A percentile compares a stretch with the other conserved stretches of the same genome.
Conservation (phyloP, 1,140 invertebrate species). For the Pseudomyrmex concolor region DNA sequence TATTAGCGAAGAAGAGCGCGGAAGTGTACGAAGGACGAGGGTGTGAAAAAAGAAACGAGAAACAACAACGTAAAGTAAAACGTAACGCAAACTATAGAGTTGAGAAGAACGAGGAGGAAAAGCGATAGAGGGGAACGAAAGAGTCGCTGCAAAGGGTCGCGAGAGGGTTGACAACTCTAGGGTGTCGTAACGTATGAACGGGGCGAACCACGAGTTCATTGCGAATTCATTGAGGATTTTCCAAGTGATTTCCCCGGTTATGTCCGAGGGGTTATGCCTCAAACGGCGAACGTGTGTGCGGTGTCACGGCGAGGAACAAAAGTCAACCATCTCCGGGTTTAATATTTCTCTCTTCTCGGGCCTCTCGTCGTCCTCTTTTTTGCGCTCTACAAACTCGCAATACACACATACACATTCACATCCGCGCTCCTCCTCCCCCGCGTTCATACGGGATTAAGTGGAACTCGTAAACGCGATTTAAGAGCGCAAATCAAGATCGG, state of each 20-base stretch:
- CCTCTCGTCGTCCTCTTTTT: neutral
- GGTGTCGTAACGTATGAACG: conserved; percentile 73
- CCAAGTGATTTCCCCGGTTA: conserved; percentile 78
- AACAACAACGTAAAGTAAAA: neutral
- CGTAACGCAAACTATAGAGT: neutral
- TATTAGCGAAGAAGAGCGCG: conserved; percentile 46
- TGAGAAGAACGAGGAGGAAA: neutral
- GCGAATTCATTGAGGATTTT: conserved; percentile 78
- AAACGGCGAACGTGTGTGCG: conserved; percentile 52
- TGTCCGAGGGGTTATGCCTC: conserved; percentile 71
- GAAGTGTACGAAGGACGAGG: neutral
- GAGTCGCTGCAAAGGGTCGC: conserved; percentile 36
- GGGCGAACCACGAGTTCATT: conserved; percentile 72
- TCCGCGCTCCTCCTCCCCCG: too few relatives aligned
- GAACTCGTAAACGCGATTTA: conserved; percentile 44
- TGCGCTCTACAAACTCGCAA: conserved; percentile 4
- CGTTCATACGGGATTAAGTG: conserved; percentile 13
- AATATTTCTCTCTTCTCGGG: conserved; percentile 58
- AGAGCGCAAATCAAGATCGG: conserved; percentile 36
- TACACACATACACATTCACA: neutral
- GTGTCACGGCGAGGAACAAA: conserved; percentile 55
- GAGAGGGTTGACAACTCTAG: conserved; percentile 62
- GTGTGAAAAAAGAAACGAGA: neutral
- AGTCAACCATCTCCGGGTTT: conserved; percentile 66
- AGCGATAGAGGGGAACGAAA: conserved; percentile 16